phyloP scores from a whole-genome alignment of 2,113 vertebrate genomes.

The Thunnus maccoyii region DNA sequence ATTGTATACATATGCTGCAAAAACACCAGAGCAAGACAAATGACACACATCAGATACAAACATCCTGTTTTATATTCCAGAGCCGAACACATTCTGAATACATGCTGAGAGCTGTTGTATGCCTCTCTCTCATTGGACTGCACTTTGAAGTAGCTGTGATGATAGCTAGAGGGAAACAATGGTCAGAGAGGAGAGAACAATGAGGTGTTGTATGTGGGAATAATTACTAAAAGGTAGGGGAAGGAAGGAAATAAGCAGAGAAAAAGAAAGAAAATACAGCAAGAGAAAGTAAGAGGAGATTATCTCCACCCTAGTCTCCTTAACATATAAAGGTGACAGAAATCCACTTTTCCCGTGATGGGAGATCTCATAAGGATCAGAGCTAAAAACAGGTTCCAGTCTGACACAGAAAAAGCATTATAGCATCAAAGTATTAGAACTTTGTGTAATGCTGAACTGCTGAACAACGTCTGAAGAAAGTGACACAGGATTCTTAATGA shows the following conservation, averaged over 20 bases:
- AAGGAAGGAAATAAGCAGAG: not conserved
- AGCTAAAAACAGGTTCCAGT: too few relatives aligned
- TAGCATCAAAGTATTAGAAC: too few relatives aligned
- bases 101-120: conserved; percentile 8
- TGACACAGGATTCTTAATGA: not conserved
- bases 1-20: not conserved
- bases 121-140: not conserved
- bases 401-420: too few relatives aligned
- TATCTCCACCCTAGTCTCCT: too few relatives aligned
- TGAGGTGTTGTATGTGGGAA: not conserved
- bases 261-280: too few relatives aligned
- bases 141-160: not conserved
- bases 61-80: not conserved
- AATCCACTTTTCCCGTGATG: too few relatives aligned
- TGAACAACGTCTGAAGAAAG: not conserved
- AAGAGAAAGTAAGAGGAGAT: too few relatives aligned
- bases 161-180: not conserved
- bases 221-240: not conserved
- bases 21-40: not conserved
- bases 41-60: not conserved
- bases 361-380: too few relatives aligned
- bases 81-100: not conserved
- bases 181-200: not conserved
- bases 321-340: not conserved
- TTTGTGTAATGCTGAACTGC: not conserved